Evolutionary conservation across 2,797 vertebrate species (phyloP).

Genomic region (Chloroceryle inda): DNA sequence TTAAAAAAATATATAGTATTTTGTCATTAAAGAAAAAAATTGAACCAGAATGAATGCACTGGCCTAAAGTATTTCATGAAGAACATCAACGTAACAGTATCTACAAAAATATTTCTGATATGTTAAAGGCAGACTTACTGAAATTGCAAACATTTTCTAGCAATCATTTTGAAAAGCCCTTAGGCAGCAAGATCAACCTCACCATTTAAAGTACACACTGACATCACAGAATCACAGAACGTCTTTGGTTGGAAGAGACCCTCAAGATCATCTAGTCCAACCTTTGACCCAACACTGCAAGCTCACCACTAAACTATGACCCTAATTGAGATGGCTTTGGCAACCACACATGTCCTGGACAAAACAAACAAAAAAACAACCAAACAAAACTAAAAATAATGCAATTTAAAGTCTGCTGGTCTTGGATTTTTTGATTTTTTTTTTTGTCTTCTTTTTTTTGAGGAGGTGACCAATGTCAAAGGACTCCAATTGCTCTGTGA

Average conservation of each 20-base stretch:
- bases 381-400: too few species aligned
- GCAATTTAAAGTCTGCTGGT: too few species aligned
- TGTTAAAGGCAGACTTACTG: neutral
- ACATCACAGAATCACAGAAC: neutral
- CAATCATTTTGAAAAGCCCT: neutral
- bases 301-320: too few species aligned
- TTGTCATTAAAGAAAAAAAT: neutral
- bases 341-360: too few species aligned
- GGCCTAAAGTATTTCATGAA: neutral
- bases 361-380: too few species aligned
- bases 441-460: neutral
- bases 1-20: neutral
- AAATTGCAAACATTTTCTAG: neutral
- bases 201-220: neutral
- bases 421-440: too few species aligned
- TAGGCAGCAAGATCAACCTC: neutral
- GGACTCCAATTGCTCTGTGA: neutral
- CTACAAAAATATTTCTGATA: neutral
- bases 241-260: too few species aligned
- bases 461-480: neutral
- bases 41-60: neutral
- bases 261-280: too few species aligned
- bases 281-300: too few species aligned
- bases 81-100: neutral
- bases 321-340: too few species aligned